Conservation (phyloP, 2,888 invertebrate genomes). For the Pseudococcus jackbeardsleyi region DNA sequence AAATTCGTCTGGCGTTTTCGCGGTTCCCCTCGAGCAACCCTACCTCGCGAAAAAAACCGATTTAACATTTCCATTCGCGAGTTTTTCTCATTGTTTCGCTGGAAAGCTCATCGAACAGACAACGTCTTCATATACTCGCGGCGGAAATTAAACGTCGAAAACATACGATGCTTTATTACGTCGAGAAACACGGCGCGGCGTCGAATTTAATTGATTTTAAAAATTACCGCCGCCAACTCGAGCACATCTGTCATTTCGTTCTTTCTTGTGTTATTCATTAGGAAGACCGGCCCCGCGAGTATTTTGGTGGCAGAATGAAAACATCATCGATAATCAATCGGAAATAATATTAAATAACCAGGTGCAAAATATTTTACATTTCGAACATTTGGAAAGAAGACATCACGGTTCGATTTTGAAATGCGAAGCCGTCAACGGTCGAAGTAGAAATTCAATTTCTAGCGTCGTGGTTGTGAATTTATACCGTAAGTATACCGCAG, state of each 20-base stretch:
- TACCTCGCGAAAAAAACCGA: background rate
- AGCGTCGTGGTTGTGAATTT: slow-evolving; percentile 60
- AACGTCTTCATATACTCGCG: slow-evolving; percentile 10
- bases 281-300: slow-evolving; percentile 64
- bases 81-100: slow-evolving; percentile 17
- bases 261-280: slow-evolving; percentile 26
- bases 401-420: slow-evolving; percentile 63
- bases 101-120: slow-evolving; percentile 7
- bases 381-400: slow-evolving; percentile 62
- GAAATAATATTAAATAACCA: slow-evolving; percentile 61
- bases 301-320: slow-evolving; percentile 64
- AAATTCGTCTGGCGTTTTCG: slow-evolving; percentile 10
- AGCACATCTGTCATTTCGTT: background rate
- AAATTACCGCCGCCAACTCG: background rate
- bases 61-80: slow-evolving; percentile 7
- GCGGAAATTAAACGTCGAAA: slow-evolving; percentile 50
- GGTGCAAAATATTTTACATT: slow-evolving; percentile 59
- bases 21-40: background rate
- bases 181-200: background rate
- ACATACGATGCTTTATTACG: slow-evolving; percentile 39
- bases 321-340: slow-evolving; percentile 62
- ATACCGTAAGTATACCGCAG: slow-evolving; percentile 44
- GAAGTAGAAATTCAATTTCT: slow-evolving; percentile 58
- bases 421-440: slow-evolving; percentile 65
- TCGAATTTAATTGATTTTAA: slow-evolving; percentile 35